phyloP scores from a whole-genome alignment of 2,113 vertebrate genomes.

The Daphoenositta chrysoptera region DNA sequence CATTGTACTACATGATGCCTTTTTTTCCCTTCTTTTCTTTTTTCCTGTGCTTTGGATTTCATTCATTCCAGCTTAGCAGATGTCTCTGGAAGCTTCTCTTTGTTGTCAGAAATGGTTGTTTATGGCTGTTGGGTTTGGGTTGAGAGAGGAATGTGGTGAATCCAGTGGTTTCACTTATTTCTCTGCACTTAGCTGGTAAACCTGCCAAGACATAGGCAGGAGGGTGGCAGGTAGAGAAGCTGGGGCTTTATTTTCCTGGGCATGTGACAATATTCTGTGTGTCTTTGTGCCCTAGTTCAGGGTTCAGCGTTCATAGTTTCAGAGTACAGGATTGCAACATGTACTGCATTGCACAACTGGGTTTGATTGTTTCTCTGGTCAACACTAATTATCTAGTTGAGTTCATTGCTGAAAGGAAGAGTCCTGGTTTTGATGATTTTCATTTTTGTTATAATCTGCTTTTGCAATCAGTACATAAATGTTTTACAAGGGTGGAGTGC shows the following conservation, averaged over 20 bases:
- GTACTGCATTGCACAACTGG: neutral
- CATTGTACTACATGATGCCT: neutral
- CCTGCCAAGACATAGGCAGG: neutral
- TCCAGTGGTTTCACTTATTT: neutral
- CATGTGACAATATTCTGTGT: neutral
- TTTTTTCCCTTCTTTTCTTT: neutral
- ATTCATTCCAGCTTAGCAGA: neutral
- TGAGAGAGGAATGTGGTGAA: conserved; percentile 10
- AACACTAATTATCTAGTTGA: neutral
- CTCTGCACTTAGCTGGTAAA: neutral
- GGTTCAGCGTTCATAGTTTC: neutral
- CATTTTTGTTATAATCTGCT: neutral
- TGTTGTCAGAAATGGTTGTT: neutral
- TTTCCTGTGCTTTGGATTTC: neutral
- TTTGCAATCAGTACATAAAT: neutral
- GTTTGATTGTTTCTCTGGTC: conserved; percentile 14
- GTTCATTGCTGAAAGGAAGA: conserved; percentile 33
- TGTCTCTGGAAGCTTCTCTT: neutral
- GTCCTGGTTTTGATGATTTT: neutral
- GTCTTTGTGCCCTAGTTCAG: neutral
- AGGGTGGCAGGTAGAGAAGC: neutral
- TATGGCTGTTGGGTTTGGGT: neutral
- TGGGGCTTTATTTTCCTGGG: neutral
- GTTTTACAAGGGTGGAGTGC: neutral
- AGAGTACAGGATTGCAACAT: neutral